Percentiles rank a stretch among this genome's conserved stretches.
phyloP scores from a whole-genome alignment of 2,888 invertebrate species.

The Celastrina argiolus region DNA sequence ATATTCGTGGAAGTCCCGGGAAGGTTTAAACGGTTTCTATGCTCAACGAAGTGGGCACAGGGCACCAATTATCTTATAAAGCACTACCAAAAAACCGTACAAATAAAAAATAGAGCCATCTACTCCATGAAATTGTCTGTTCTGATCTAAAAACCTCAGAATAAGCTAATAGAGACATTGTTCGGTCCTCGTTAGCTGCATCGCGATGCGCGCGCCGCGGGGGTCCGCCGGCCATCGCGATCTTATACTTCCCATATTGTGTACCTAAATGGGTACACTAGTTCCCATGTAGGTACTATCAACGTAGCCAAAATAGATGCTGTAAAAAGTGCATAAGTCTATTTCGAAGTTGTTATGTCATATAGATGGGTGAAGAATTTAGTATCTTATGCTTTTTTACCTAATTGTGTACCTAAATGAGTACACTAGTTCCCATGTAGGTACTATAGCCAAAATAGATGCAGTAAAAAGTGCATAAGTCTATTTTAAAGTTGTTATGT shows the following conservation, averaged over 20 bases:
- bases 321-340: neutral
- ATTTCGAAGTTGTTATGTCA: neutral
- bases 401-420: neutral
- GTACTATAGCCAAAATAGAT: neutral
- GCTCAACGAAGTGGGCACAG: too few relatives aligned
- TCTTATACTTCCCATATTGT: constrained; percentile 33
- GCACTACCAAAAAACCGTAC: neutral
- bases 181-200: constrained; percentile 68
- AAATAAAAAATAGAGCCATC: neutral
- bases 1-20: too few relatives aligned
- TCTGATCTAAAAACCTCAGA: constrained; percentile 55
- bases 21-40: too few relatives aligned
- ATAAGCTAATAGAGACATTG: constrained; percentile 77
- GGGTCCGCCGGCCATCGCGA: constrained; percentile 48
- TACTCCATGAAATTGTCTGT: constrained; percentile 41
- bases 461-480: too few relatives aligned
- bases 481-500: too few relatives aligned
- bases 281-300: constrained; percentile 9
- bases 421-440: neutral
- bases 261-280: constrained; percentile 15
- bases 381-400: neutral
- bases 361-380: too few relatives aligned
- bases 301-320: neutral
- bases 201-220: constrained; percentile 66
- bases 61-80: too few relatives aligned